Base-by-base conservation (phyloP, 30 jellyfish, hydroid and myxozoan genomes). In the Aurelia sp. region DNA sequence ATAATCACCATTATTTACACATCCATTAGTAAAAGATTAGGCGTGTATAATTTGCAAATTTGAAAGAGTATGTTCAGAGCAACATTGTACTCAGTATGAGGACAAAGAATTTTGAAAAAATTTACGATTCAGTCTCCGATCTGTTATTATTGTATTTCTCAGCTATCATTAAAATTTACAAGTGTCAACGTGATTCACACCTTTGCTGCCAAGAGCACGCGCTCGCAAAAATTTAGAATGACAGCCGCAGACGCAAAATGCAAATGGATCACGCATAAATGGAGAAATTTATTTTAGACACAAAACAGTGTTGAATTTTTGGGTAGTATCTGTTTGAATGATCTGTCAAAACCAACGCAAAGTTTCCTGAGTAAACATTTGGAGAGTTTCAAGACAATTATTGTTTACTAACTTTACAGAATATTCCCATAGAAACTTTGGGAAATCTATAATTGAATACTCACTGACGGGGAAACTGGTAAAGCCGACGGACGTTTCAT, bases 1-100 rank as follows among this genome's bases (percentile, higher is more conserved):
- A 80, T 35, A 73, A 71, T 65, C 53, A 89, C 76, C 47, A 30
- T 69, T 73, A 73, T 81, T 72, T 71, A 84, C 87, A 79, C 40
- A 68, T 76, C 84, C 81, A 71, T 79, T 80, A 89, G 86, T 84
- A 72, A 62, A 37, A 44, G 91, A 57, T 77, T 65, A 33, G 81
- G 77, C 22, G 71, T 30, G 61, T 53, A 82, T 19, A 20, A 31
- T 71, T 86, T 74, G 17, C 86, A 66, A 86, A 30, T 53, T 53
- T 75, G 22, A 47, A 62, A 52, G 73, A 20, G 70, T 11, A n/a
- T 10, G 62, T 63, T 58, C 33, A 37, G 17, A 21, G 69, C 44
- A 62, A 57, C 85, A 65, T 60, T 82, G 71, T 48, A 47, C 23
- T 23, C 51, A 6, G 12, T 47, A 57, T 35, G 71, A 71, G 10